Conservation (phyloP, 2,888 invertebrate genomes). For the Tachina lurida region DNA sequence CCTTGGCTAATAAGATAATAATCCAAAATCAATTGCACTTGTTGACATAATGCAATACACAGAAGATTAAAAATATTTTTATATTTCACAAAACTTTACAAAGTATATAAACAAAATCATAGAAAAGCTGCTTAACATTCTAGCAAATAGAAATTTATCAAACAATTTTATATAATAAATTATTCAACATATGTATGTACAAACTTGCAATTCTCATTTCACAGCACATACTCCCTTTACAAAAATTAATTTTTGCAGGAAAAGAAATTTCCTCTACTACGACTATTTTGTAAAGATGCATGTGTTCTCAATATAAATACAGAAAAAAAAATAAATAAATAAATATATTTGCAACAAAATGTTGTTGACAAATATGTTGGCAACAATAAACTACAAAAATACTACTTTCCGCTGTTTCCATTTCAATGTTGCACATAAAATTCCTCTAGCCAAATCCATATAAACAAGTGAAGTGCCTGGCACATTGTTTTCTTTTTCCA, state of each 20-base stretch:
- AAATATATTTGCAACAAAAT: slow-evolving; percentile 19
- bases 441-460: slow-evolving; percentile 21
- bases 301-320: not conserved
- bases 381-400: slow-evolving; percentile 50
- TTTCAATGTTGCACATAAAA: not conserved
- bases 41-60: no score
- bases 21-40: no score
- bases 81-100: no score
- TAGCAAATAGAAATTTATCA: no score
- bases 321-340: not conserved
- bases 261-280: not conserved
- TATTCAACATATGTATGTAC: not conserved
- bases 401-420: not conserved
- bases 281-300: not conserved
- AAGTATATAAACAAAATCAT: no score
- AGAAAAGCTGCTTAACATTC: no score
- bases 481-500: slow-evolving; percentile 11
- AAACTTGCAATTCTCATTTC: not conserved
- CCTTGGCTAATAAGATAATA: no score
- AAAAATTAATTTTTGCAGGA: not conserved
- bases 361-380: slow-evolving; percentile 47
- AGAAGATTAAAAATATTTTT: no score
- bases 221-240: not conserved
- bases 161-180: not conserved
- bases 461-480: slow-evolving; percentile 12